Base-by-base conservation (phyloP, 2,113 vertebrate genomes). In the Anguilla rostrata region DNA sequence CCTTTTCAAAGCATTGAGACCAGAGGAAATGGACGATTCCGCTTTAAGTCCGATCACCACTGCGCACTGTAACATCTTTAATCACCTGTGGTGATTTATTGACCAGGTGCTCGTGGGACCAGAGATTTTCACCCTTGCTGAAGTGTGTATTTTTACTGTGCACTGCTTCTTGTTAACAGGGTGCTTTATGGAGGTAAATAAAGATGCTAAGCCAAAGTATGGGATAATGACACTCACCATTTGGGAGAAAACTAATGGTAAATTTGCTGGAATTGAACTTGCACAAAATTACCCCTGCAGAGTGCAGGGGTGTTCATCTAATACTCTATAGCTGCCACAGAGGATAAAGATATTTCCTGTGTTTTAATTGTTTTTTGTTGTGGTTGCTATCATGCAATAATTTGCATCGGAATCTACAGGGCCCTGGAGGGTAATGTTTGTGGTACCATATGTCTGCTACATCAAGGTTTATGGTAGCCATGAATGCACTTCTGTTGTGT, bases 201-300 rank as follows among this genome's bases (percentile, higher is more conserved):
- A 87, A 91, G 87, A 87, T 83, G 88, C 87, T 91, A 92, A 94
- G 92, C 92, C 93, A 95, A 95, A 95, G 92, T 90, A 86, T 92
- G 88, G 88, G 90, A 90, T 90, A 91, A 88, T 90, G 82, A 89
- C 86, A 60, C 88, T 86, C 83, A 75, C 29, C 79, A n/a, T 84
- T 78, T 86, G 83, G 49, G 46, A 14, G 86, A 88, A 82, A 82
- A 87, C 87, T 88, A 90, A 87, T 89, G 84, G 90, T 87, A 83
- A 85, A 92, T 93, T 89, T 91, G 92, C 86, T 83, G 86, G 90
- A 86, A 94, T 95, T 85, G 81, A 90, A 89, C 89, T 91, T 95
- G 94, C 94, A 94, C 93, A 94, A 86, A 88, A 93, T 89, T 63
- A 87, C 87, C 91, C 88, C 81, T 86, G 91, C 89, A 89, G 88